Percentiles rank a stretch among this genome's conserved stretches.
phyloP scores from a whole-genome alignment of 2,888 invertebrate species.

The Ferdinandea cuprea region DNA sequence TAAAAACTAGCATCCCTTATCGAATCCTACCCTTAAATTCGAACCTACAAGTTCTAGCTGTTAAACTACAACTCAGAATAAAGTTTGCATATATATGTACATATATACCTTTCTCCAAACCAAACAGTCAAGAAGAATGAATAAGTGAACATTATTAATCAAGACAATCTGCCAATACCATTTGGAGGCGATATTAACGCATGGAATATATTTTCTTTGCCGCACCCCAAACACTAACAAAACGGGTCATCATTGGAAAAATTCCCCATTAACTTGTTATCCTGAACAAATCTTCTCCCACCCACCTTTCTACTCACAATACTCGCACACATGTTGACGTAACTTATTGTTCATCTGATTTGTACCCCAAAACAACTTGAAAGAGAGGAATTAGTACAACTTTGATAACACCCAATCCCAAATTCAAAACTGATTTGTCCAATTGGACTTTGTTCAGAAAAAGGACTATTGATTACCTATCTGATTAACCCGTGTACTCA shows the following conservation, averaged over 20 bases:
- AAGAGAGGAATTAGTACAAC: too few relatives aligned
- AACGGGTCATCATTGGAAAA: conserved; percentile 18
- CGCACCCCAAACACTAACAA: conserved; percentile 11
- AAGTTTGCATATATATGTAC: too few relatives aligned
- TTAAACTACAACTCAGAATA: too few relatives aligned
- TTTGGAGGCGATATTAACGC: conserved; percentile 4
- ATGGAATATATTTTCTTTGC: conserved; percentile 13
- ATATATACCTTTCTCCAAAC: too few relatives aligned
- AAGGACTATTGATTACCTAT: neutral
- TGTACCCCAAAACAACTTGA: conserved; percentile 21
- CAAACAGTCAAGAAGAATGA: too few relatives aligned
- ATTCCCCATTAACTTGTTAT: conserved; percentile 1
- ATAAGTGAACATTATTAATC: neutral
- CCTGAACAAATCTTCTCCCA: conserved; percentile 17
- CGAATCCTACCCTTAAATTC: too few relatives aligned
- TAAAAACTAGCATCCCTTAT: too few relatives aligned
- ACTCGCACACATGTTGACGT: conserved; percentile 40
- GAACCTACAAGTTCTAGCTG: too few relatives aligned
- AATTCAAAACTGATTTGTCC: conserved; percentile 20
- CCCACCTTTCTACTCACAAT: conserved; percentile 33
- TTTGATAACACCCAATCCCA: conserved; percentile 1
- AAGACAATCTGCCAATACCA: neutral
- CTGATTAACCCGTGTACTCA: neutral
- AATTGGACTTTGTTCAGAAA: neutral
- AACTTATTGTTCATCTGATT: conserved; percentile 26